Evolutionary conservation across 1,140 invertebrate species (phyloP), one percentile per base, ranked within the genome.

Genomic region (Euwallacea fornicatus): DNA sequence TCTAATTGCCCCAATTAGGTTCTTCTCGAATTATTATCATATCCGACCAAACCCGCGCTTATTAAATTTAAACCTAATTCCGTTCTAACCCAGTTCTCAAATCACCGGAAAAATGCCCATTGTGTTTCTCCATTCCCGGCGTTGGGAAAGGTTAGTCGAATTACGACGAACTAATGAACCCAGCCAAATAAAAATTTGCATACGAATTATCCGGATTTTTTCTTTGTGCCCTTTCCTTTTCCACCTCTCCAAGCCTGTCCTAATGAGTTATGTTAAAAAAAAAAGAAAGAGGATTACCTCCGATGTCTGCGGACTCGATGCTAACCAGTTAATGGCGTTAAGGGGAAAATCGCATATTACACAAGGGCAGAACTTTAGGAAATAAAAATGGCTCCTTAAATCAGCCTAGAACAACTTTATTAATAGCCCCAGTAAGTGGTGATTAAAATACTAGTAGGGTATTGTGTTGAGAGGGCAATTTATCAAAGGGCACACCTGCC

Each of bases 101-200:
- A 13, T 13, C 9, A 50, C 9, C 46, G 46, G 46, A 50, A 50
- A 50, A 10, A 50, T 11, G 9, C 46, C 13, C 46, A 50, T 50
- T 50, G 46, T 50, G 13, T 50, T 50, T 13, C 9, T 50, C 46
- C 46, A 11, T 11, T 50, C 13, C 46, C 13, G 9, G 46, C 46
- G 46, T 50, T 11, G 46, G 9, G 9, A 6, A 50, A 33, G 46
- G 46, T 50, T 50, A 50, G 46, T 50, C 13, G 13, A 50, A 50
- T 50, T 50, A 50, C 46, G 46, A 50, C 9, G 46, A 50, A 10
- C 46, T 50, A 50, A 50, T 50, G 46, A 50, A 50, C 9, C 46
- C 46, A 50, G 46, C 46, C 46, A 50, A 50, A 13, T 50, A 50
- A 50, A 50, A 50, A 50, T 50, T 50, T 50, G 46, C 46, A 50